Percentiles rank a stretch among this genome's conserved stretches.
Conservation (phyloP, 1,140 invertebrate genomes). For the Condylostylus longicornis region DNA sequence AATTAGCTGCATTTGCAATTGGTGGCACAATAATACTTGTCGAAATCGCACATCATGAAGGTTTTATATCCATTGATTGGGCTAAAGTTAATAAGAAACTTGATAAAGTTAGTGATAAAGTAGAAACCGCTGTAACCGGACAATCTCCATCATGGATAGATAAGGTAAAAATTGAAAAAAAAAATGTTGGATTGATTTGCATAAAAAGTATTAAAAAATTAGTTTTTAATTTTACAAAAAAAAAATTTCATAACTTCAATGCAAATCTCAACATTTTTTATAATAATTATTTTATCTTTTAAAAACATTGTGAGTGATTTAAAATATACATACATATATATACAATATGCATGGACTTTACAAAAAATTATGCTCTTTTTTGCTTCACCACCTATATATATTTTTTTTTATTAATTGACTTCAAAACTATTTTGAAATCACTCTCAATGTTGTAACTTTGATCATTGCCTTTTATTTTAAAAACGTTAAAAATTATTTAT, state of each 20-base stretch:
- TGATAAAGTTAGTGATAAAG: conserved; percentile 65
- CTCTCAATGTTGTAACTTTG: no score
- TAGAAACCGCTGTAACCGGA: conserved; percentile 58
- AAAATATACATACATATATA: conserved; percentile 52
- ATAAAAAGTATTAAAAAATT: not conserved
- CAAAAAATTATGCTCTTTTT: no score
- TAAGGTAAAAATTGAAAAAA: conserved; percentile 43
- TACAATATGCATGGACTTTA: no score
- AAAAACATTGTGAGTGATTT: conserved; percentile 33
- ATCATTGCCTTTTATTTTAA: no score
- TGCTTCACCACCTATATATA: no score
- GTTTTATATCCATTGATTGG: conserved; percentile 88
- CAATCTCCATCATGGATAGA: conserved; percentile 56
- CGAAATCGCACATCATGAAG: conserved; percentile 79
- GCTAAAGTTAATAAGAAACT: conserved; percentile 65
- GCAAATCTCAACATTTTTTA: not conserved
- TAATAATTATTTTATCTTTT: conserved; percentile 4
- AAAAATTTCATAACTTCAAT: not conserved
- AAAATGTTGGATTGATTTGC: not conserved
- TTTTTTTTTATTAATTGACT: no score
- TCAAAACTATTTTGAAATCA: no score
- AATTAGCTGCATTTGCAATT: conserved; percentile 71
- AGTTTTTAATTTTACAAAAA: no score
- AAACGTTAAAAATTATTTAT: no score
- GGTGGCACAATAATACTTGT: conserved; percentile 78